Evolutionary conservation across 2,797 vertebrate genomes (phyloP).

Genomic region (Gila robusta): DNA sequence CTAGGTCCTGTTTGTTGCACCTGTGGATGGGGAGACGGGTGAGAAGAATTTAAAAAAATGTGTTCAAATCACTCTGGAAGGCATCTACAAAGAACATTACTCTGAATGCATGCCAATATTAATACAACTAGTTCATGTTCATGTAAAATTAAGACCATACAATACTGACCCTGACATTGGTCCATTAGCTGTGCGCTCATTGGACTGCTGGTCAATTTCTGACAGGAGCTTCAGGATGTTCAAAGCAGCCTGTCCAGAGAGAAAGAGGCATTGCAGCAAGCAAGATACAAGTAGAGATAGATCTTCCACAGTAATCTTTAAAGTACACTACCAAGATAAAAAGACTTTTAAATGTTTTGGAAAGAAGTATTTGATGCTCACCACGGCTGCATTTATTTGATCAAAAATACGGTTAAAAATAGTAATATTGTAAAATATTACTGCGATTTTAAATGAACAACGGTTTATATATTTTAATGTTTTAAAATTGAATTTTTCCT

Average conservation of each 20-base stretch:
- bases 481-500: too few species aligned
- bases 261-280: slow-evolving; percentile 10
- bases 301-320: not conserved
- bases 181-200: slow-evolving; percentile 95
- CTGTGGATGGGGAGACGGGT: slow-evolving; percentile 67
- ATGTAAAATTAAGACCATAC: not conserved
- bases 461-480: too few species aligned
- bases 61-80: not conserved
- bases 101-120: not conserved
- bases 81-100: not conserved
- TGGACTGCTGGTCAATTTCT: slow-evolving; percentile 94
- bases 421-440: not conserved
- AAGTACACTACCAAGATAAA: not conserved
- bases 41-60: not conserved
- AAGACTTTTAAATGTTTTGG: not conserved
- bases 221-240: slow-evolving; percentile 98
- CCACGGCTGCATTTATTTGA: not conserved
- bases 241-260: slow-evolving; percentile 87
- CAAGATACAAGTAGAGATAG: not conserved
- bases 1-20: slow-evolving; percentile 89
- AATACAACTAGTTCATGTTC: not conserved
- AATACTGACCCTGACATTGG: slow-evolving; percentile 91
- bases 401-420: not conserved
- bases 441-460: not conserved
- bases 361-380: not conserved